phyloP scores from a whole-genome alignment of 2,888 invertebrate genomes.

The Thelaira solivaga region DNA sequence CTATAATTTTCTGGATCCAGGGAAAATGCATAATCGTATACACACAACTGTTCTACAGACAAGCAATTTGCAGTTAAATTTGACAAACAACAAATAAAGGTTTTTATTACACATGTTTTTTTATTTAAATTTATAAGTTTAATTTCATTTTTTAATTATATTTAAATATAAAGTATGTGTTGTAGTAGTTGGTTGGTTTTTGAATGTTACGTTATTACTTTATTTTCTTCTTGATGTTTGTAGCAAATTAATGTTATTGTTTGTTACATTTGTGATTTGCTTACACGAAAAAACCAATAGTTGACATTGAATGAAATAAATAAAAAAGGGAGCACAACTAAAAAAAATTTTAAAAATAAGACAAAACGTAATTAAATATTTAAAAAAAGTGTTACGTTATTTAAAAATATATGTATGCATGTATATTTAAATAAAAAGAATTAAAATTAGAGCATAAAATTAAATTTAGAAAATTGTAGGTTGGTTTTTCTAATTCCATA shows the following conservation, averaged over 20 bases:
- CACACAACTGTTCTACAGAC: background rate
- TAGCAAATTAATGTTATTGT: conserved; percentile 46
- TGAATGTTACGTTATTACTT: conserved; percentile 47
- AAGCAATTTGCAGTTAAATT: background rate
- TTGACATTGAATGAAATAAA: conserved; percentile 31
- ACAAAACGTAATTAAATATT: conserved; percentile 36
- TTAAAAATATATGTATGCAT: conserved; percentile 51
- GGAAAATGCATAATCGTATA: no score
- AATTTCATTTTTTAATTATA: conserved; percentile 52
- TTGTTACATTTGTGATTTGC: conserved; percentile 25
- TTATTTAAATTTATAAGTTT: conserved; percentile 55
- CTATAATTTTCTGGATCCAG: no score
- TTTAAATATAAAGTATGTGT: conserved; percentile 63
- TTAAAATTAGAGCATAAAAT: conserved; percentile 56
- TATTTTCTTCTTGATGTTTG: conserved; percentile 13
- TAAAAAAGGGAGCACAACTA: conserved; percentile 21
- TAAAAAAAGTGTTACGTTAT: conserved; percentile 53
- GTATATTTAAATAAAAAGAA: conserved; percentile 47
- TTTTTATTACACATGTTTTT: conserved; percentile 61
- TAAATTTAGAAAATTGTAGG: conserved; percentile 56
- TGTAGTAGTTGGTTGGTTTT: conserved; percentile 60
- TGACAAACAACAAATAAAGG: conserved; percentile 19
- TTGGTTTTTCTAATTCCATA: conserved; percentile 51
- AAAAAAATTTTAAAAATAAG: conserved; percentile 20
- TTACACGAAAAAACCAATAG: conserved; percentile 14